Base-by-base conservation (phyloP, 2,797 vertebrate species). In the Phoebastria nigripes region DNA sequence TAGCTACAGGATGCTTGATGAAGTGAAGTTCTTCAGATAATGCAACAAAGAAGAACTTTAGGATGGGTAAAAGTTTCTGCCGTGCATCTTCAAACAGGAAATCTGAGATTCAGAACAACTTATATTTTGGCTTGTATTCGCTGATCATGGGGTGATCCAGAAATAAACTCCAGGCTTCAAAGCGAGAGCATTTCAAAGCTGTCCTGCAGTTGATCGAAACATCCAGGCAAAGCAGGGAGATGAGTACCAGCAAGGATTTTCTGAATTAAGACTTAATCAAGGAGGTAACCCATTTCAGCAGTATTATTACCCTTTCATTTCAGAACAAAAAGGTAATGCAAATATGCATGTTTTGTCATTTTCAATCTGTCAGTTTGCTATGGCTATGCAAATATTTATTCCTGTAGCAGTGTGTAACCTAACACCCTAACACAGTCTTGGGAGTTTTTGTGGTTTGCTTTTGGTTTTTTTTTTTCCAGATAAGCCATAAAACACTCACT, bases 81-180 rank as follows among this genome's bases (percentile, higher is more conserved):
- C 1, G 63, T 88, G 91, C 94, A 85, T 95, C 95, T 97, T 96
- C 96, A 93, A 86, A 94, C 95, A 96, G 97, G 98, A 98, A 98
- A 98, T 97, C 94, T 98, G 98, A 98, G 98, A 97, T 96, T 97
- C 95, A 61, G 76, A 97, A 73, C 97, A 97, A 98, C 97, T 97
- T 98, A 98, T 96, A 97, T 98, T 96, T 97, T 98, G 98, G 98
- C 98, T 97, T 97, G 96, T 97, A 97, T 96, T 95, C 81, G 1
- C 69, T 93, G 98, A 98, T 98, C 98, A 98, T 98, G 98, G 96
- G 98, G 96, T 98, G 97, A 98, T 98, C 98, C 98, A 94, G 96
- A 98, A 98, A 98, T 98, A 98, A 98, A 98, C 98, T 97, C 96
- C 96, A 95, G 92, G 96, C 97, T 98, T 98, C 98, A 98, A 98